Evolutionary conservation across 2,797 vertebrate genomes (phyloP), one percentile per base, ranked within the genome.

Genomic region (Bovichtus diacanthus): DNA sequence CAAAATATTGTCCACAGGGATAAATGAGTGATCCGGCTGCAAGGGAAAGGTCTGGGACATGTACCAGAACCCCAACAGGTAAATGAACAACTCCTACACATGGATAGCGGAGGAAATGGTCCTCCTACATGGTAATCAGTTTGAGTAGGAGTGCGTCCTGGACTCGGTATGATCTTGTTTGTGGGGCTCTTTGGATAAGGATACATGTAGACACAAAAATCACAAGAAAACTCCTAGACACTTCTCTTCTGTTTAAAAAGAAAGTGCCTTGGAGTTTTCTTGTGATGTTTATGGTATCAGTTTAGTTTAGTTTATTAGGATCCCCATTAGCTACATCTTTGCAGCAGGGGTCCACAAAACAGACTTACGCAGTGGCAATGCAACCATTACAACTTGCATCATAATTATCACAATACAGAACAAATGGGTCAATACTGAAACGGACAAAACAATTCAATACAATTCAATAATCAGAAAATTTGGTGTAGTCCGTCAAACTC

Each of bases 21-120:
- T 95, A 95, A 95, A 96, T 96, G 95, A 95, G 91, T 94, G 92
- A 92, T 83, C 90, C 88, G 83, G 92, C 91, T 81, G 83, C 79
- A 86, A 87, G 83, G 81, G 76, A 90, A 85, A 91, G 94, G 94
- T 93, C 92, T 91, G 94, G 95, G 93, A 93, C 84, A 92, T 91
- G 91, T 88, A 95, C 93, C 94, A 95, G 93, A 95, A 95, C 94
- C 95, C 92, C 89, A 84, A 95, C 94, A 96, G 95, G 95, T 96
- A 89, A 88, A 58, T n/a, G 2, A 39, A 19, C 27, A 27, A 41
- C 21, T 44, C 51, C 23, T n/a, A 25, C 23, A 50, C 31, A 36
- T 31, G 41, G n/a, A 25, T 2, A 21, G 38, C 70, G 36, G 60
- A 65, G 31, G 27, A 36, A 53, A 36, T 4, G 2, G 21, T 76